Evolutionary conservation across 2,888 invertebrate species (phyloP).

Genomic region (Athrips mouffetella): DNA sequence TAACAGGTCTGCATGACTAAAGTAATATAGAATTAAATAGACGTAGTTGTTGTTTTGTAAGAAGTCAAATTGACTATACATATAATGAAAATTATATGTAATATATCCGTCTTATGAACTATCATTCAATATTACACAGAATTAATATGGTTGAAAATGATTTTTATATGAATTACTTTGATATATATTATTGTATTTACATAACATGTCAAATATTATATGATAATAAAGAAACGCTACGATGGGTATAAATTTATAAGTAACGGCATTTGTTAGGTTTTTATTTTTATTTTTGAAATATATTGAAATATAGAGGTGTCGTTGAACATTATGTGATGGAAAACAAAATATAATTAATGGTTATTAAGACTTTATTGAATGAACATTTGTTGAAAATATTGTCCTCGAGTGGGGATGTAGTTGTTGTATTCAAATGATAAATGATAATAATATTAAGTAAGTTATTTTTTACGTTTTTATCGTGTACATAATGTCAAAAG

Average conservation of each 20-base stretch:
- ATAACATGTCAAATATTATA: constrained; percentile 57
- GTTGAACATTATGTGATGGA: constrained; percentile 78
- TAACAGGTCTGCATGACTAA: constrained; percentile 53
- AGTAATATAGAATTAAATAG: constrained; percentile 63
- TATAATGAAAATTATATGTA: constrained; percentile 73
- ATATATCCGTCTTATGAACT: constrained; percentile 76
- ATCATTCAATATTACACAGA: constrained; percentile 58
- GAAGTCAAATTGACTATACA: constrained; percentile 68
- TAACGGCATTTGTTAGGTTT: constrained; percentile 58
- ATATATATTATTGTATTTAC: constrained; percentile 65
- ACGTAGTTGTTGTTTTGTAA: constrained; percentile 76
- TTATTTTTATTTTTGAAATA: constrained; percentile 57
- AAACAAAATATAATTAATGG: constrained; percentile 61
- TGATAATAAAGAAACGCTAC: constrained; percentile 43
- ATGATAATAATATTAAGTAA: constrained; percentile 78
- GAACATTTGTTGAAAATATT: constrained; percentile 75
- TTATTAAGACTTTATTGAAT: constrained; percentile 76
- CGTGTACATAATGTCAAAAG: constrained; percentile 71
- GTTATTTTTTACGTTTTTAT: constrained; percentile 79
- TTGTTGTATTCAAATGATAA: constrained; percentile 76
- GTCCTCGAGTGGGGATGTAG: constrained; percentile 71
- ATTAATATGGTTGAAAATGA: constrained; percentile 67
- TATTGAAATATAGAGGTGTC: constrained; percentile 67
- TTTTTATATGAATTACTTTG: constrained; percentile 73
- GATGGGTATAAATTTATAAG: constrained; percentile 45